Conservation (phyloP, 2,888 invertebrate species). For the Lutraria lutraria region DNA sequence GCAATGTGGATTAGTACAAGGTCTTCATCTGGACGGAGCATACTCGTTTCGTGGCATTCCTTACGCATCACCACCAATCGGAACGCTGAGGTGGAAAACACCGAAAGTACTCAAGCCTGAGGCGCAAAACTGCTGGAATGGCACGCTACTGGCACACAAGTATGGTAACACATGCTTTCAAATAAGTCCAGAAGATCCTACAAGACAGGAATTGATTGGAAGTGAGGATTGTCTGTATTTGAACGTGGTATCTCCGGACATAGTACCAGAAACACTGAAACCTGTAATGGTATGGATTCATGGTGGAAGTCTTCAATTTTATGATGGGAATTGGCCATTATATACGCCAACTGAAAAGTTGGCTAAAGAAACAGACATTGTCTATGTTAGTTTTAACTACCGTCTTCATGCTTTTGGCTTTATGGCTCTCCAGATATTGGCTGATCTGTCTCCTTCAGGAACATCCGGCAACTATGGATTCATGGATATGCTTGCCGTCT, state of each 20-base stretch:
- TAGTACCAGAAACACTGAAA: slow-evolving; percentile 69
- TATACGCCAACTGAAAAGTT: slow-evolving; percentile 91
- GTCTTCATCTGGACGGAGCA: slow-evolving; percentile 59
- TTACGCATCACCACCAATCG: slow-evolving; percentile 75
- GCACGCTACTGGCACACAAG: slow-evolving; percentile 61
- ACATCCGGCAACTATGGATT: slow-evolving; percentile 79
- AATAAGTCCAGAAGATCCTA: slow-evolving; percentile 60
- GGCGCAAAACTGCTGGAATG: slow-evolving; percentile 74
- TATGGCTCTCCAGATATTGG: slow-evolving; percentile 89
- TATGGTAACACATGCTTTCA: slow-evolving; percentile 75
- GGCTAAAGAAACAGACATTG: slow-evolving; percentile 92
- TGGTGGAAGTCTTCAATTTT: slow-evolving; percentile 78
- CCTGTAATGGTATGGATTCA: slow-evolving; percentile 85
- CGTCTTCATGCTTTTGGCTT: slow-evolving; percentile 92
- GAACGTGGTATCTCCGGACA: slow-evolving; percentile 82
- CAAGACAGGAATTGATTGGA: slow-evolving; percentile 56
- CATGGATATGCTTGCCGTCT: slow-evolving; percentile 74
- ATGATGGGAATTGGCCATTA: slow-evolving; percentile 73
- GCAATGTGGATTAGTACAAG: slow-evolving; percentile 74
- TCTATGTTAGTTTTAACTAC: slow-evolving; percentile 95
- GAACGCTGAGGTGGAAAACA: slow-evolving; percentile 69
- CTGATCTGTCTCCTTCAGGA: slow-evolving; percentile 60
- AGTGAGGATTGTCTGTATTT: slow-evolving; percentile 71
- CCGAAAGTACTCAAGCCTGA: slow-evolving; percentile 59
- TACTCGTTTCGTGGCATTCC: slow-evolving; percentile 76